Conservation (phyloP, 2,113 vertebrate genomes). For the Triplophysa rosa region DNA sequence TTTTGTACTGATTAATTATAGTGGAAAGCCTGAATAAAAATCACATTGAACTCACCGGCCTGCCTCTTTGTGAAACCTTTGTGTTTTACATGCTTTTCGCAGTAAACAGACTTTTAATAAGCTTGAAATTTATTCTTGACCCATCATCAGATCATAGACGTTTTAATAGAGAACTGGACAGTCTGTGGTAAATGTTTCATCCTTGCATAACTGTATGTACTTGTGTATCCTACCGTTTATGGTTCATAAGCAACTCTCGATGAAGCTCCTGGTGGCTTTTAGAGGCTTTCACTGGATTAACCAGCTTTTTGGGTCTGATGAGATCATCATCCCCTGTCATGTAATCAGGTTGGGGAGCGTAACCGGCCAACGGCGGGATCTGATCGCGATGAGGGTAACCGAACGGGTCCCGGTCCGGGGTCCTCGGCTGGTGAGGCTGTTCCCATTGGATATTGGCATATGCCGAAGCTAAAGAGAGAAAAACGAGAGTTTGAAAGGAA, state of each 20-base stretch:
- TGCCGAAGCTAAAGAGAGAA: constrained; percentile 74
- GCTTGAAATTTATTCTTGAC: too few relatives aligned
- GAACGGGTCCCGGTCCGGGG: constrained; percentile 2
- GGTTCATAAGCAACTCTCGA: constrained; percentile 87
- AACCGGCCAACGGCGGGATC: constrained; percentile 59
- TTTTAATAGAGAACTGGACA: too few relatives aligned
- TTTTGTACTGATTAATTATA: too few relatives aligned
- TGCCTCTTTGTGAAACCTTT: too few relatives aligned
- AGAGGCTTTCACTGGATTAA: constrained; percentile 87
- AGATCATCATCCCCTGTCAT: constrained; percentile 81
- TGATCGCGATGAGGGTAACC: constrained; percentile 41
- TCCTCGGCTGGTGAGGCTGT: constrained; percentile 65
- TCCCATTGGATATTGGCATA: constrained; percentile 83
- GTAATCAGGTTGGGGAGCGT: constrained; percentile 80
- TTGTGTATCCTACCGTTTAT: constrained; percentile 73
- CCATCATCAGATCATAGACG: background rate
- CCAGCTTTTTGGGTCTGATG: constrained; percentile 88
- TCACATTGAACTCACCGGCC: too few relatives aligned
- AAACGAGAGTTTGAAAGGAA: constrained; percentile 14
- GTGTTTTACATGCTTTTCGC: too few relatives aligned
- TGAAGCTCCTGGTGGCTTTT: constrained; percentile 89
- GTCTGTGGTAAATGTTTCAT: background rate
- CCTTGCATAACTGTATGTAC: background rate
- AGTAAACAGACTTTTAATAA: too few relatives aligned
- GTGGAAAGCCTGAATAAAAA: too few relatives aligned